Percentiles rank a stretch among this genome's conserved stretches.
phyloP scores from a whole-genome alignment of 2,888 invertebrate species.

The Celastrina argiolus region DNA sequence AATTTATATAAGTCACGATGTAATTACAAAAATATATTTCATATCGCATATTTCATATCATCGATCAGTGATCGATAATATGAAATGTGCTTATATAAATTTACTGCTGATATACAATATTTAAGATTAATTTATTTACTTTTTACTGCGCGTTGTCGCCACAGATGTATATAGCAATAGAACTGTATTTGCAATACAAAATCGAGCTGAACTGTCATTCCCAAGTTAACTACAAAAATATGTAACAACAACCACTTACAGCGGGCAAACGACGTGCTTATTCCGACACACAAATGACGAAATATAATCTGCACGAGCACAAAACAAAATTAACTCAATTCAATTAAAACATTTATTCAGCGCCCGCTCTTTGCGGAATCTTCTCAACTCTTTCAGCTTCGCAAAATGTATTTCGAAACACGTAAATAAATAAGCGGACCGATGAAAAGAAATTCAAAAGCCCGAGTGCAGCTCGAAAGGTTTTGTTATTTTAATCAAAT shows the following conservation, averaged over 20 bases:
- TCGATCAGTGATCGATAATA: no score
- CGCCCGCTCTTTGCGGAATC: not conserved
- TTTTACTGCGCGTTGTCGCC: no score
- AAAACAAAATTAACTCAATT: not conserved
- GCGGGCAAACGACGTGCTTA: not conserved
- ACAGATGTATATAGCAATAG: no score
- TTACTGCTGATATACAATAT: no score
- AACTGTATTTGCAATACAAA: not conserved
- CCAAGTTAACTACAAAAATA: not conserved
- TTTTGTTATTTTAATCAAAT: constrained; percentile 9
- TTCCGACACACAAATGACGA: not conserved
- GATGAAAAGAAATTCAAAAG: constrained; percentile 1
- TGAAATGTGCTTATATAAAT: no score
- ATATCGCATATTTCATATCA: no score
- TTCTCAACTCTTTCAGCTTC: not conserved
- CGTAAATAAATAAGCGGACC: constrained; percentile 12
- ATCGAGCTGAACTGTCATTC: not conserved
- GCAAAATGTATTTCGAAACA: not conserved
- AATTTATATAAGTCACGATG: no score
- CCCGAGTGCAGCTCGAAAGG: not conserved
- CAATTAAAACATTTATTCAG: constrained; percentile 5
- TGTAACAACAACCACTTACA: not conserved
- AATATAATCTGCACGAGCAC: not conserved
- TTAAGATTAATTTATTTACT: no score
- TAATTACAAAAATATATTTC: no score